Percentiles rank a stretch among this genome's conserved stretches.
phyloP scores from a whole-genome alignment of 2,888 invertebrate genomes.

The Limnephilus lunatus region DNA sequence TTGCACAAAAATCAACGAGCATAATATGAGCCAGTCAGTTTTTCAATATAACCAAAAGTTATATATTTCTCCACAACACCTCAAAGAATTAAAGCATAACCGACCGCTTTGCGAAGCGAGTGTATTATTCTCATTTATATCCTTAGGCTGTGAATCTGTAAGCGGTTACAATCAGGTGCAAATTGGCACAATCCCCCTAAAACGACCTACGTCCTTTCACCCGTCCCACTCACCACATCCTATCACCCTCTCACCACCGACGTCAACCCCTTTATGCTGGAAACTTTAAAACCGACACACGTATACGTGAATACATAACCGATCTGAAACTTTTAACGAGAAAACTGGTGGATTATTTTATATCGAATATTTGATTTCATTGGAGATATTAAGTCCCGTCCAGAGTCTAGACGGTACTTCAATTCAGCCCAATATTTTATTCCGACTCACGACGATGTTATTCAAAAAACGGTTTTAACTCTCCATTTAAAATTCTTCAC shows the following conservation, averaged over 20 bases:
- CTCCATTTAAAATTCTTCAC: not conserved
- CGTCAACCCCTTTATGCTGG: too few species aligned
- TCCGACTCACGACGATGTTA: not conserved
- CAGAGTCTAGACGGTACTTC: slow-evolving; percentile 11
- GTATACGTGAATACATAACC: not conserved
- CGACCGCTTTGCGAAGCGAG: not conserved
- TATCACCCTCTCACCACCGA: not conserved
- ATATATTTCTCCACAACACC: not conserved
- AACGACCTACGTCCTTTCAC: not conserved
- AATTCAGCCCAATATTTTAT: not conserved
- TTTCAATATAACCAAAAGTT: not conserved
- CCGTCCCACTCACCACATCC: not conserved
- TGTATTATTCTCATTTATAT: slow-evolving; percentile 34
- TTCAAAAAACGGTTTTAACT: not conserved
- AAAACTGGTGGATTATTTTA: not conserved
- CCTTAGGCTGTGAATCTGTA: slow-evolving; percentile 51
- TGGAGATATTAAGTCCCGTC: not conserved
- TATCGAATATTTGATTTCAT: slow-evolving; percentile 7
- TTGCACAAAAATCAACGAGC: too few species aligned
- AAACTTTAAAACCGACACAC: not conserved
- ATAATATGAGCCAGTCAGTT: too few species aligned
- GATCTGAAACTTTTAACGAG: slow-evolving; percentile 21
- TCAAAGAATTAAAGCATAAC: not conserved
- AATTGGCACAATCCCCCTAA: slow-evolving; percentile 52
- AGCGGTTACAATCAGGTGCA: slow-evolving; percentile 64